Base-by-base conservation (phyloP, 37 sponge, comb jelly and placozoan genomes). In the Haliclona indistincta region DNA sequence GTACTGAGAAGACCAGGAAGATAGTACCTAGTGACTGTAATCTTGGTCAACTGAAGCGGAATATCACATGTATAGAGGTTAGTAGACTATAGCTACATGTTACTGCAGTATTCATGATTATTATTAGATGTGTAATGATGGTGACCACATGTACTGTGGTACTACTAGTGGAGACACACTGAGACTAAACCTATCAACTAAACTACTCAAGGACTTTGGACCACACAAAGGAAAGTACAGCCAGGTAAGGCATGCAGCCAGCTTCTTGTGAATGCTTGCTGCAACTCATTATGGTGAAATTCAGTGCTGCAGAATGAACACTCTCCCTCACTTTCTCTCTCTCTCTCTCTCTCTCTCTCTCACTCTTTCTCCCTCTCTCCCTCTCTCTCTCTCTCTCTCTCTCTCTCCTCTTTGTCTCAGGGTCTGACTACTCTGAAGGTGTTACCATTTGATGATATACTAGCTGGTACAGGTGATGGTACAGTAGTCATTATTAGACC, bases 401-500 rank as follows among this genome's bases (percentile, higher is more conserved):
- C 60, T 58, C 60, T 20, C 25, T 8, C 25, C 6, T 58, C 60
- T 58, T n/a, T 58, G 11, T n/a, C n/a, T 7, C 67, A 54, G 80
- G 89, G 93, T 13, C 68, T 92, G 5, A 43, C 64, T 44, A 37
- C 63, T 25, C 32, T 92, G 58, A 54, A 87, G 37, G 13, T 75
- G 1, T 70, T 87, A 2, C 88, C 93, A 20, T 79, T 75, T 28
- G 88, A 77, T 0, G 73, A 84, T 56, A 23, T 98, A 13, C 61
- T 98, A 45, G 49, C 90, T 0, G 93, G 91, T n/a, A 84, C 95
- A 10, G 99, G 99, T 0, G 86, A 90, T 65, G 99, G 99, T n/a
- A 75, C 47, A n/a, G 89, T 98, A 15, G 88, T 77, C 4, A 80
- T 71, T 13, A 23, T 94, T 3, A 76, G 75, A 23, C 70, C 74